Conservation (phyloP, 2,888 invertebrate species). For the Eristalinus sepulchralis region DNA sequence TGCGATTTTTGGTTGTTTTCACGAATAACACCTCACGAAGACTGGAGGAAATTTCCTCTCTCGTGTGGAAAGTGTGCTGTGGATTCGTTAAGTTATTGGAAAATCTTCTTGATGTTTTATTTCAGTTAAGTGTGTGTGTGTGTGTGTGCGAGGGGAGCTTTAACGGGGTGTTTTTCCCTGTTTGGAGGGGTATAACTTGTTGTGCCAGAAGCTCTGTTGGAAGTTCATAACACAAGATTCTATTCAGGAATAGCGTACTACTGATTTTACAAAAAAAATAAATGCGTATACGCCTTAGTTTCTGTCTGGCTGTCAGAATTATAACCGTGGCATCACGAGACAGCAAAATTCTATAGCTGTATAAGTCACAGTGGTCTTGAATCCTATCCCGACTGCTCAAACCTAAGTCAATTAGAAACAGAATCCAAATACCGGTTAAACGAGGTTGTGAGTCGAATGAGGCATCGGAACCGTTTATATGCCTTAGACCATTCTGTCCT, state of each 20-base stretch:
- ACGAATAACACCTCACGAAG: constrained; percentile 70
- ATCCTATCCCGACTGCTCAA: no score
- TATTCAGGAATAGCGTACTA: neutral
- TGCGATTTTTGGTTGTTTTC: constrained; percentile 54
- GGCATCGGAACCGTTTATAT: no score
- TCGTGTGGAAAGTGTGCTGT: constrained; percentile 48
- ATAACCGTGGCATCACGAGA: neutral
- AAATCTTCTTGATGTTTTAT: constrained; percentile 45
- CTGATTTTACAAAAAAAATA: neutral
- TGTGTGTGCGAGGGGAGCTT: constrained; percentile 18
- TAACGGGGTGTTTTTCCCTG: constrained; percentile 4
- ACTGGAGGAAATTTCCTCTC: constrained; percentile 48
- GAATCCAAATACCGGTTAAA: no score
- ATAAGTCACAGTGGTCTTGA: no score
- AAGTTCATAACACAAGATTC: neutral
- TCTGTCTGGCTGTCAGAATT: neutral
- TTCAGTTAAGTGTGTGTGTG: neutral
- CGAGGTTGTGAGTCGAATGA: no score
- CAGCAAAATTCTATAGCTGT: no score
- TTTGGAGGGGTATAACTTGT: constrained; percentile 63
- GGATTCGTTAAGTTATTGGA: constrained; percentile 65
- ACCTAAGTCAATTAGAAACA: no score
- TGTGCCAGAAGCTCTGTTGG: constrained; percentile 37
- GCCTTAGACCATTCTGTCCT: no score
- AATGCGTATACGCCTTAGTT: constrained; percentile 39